phyloP scores from a whole-genome alignment of 2,888 invertebrate species.

The Latrodectus elegans region DNA sequence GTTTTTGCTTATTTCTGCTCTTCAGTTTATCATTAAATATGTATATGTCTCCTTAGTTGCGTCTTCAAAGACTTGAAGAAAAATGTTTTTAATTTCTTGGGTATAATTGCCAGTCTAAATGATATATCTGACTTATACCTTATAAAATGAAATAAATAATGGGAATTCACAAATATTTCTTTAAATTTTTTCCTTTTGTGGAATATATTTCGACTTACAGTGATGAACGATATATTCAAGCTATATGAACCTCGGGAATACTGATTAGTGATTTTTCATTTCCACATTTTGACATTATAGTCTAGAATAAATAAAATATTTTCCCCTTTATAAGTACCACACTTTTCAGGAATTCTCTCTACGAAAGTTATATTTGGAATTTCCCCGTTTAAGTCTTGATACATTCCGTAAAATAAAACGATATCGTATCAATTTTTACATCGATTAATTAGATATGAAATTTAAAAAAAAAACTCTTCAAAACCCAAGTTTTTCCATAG shows the following conservation, averaged over 20 bases:
- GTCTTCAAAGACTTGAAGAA: conserved; percentile 10
- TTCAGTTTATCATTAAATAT: conserved; percentile 10
- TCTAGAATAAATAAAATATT: conserved; percentile 13
- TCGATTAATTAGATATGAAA: background rate
- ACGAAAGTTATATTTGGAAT: conserved; percentile 4
- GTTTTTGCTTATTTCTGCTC: background rate
- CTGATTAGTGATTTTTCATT: conserved; percentile 7
- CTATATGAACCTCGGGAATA: conserved; percentile 29
- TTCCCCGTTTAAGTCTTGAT: conserved; percentile 7
- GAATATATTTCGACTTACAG: conserved; percentile 35
- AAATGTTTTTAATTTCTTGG: background rate
- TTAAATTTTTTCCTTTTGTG: conserved; percentile 20
- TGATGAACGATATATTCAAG: conserved; percentile 33
- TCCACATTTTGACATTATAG: conserved; percentile 26
- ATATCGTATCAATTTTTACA: background rate
- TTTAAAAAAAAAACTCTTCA: background rate
- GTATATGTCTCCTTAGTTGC: conserved; percentile 5
- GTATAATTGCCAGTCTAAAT: conserved; percentile 23
- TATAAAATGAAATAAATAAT: conserved; percentile 34
- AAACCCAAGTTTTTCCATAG: background rate
- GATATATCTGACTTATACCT: conserved; percentile 5
- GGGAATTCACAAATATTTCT: conserved; percentile 30
- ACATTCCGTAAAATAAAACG: conserved; percentile 9
- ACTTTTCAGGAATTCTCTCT: conserved; percentile 7
- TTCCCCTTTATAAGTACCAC: background rate